These are phyloP conservation scores for Chaetorhynchus papuensis DNA, from an alignment of 2,113 vertebrate species.

Conservation along the genomic window DNA sequence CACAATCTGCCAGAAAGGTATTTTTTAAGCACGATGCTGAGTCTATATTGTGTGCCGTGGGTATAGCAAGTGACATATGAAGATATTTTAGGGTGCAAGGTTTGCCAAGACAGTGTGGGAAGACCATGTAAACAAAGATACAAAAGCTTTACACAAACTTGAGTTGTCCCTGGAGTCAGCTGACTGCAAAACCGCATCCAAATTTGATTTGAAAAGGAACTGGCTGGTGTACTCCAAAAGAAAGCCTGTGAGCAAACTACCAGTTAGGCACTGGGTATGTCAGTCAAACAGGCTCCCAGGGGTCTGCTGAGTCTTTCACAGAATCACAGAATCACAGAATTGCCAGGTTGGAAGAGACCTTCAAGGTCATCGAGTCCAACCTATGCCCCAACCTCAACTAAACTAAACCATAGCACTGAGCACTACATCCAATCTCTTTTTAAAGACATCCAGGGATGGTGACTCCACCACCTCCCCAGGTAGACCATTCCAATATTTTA, in stretches of 20 bases:
- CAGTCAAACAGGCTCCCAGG: background rate
- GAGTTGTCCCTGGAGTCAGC: background rate
- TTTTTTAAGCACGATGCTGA: background rate
- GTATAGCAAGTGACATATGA: background rate
- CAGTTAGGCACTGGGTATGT: too few relatives aligned
- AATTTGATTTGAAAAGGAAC: background rate
- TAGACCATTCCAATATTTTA: too few relatives aligned
- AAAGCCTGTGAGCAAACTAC: background rate
- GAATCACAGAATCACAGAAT: too few relatives aligned
- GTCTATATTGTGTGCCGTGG: background rate
- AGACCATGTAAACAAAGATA: background rate
- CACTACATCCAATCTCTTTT: too few relatives aligned
- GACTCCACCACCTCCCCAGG: too few relatives aligned
- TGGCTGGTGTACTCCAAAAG: background rate
- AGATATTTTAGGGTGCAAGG: background rate
- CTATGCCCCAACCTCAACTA: too few relatives aligned
- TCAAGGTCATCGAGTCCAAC: too few relatives aligned
- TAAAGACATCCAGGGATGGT: too few relatives aligned
- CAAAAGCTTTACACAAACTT: background rate
- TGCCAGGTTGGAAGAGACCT: too few relatives aligned
- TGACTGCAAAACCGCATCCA: background rate
- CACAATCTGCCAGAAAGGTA: background rate
- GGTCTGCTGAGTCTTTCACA: background rate
- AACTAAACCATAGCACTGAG: too few relatives aligned
- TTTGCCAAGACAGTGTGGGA: background rate